phyloP scores from a whole-genome alignment of 2,888 invertebrate genomes.

The Eurytoma adleriae region DNA sequence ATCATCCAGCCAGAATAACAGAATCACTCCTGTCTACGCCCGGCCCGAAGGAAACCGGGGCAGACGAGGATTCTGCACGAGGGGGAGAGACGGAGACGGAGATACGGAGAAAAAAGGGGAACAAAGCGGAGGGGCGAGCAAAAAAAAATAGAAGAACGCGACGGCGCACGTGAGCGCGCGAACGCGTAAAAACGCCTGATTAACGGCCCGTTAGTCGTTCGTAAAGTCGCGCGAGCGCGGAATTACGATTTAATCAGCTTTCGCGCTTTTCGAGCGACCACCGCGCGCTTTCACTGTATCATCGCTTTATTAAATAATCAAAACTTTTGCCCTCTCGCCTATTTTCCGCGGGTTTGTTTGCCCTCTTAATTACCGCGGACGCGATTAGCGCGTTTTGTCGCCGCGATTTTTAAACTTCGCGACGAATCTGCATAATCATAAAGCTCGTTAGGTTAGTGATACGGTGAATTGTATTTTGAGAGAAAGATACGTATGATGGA shows the following conservation, averaged over 20 bases:
- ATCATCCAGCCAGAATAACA: neutral
- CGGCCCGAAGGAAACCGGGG: neutral
- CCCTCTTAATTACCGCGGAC: too few species aligned
- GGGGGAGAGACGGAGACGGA: neutral
- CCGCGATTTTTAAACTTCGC: too few species aligned
- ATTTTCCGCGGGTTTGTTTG: too few species aligned
- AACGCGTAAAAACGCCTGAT: constrained; percentile 46
- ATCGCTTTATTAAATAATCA: constrained; percentile 13
- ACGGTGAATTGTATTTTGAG: too few species aligned
- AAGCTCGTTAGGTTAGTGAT: too few species aligned
- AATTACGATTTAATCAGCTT: constrained; percentile 62
- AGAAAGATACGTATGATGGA: too few species aligned
- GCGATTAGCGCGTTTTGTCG: too few species aligned
- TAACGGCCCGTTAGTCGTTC: constrained; percentile 43
- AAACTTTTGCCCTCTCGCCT: neutral
- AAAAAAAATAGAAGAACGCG: neutral
- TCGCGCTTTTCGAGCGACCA: constrained; percentile 9
- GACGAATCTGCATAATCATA: too few species aligned
- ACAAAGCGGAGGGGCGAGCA: neutral
- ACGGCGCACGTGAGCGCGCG: constrained; percentile 20
- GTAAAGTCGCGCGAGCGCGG: constrained; percentile 2
- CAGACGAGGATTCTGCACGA: neutral
- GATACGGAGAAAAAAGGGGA: neutral
- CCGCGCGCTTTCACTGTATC: neutral
- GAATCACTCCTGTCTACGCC: constrained; percentile 15